Conservation (phyloP, 23 tunicate genomes). For the Oikopleura vanhoeffeni region DNA sequence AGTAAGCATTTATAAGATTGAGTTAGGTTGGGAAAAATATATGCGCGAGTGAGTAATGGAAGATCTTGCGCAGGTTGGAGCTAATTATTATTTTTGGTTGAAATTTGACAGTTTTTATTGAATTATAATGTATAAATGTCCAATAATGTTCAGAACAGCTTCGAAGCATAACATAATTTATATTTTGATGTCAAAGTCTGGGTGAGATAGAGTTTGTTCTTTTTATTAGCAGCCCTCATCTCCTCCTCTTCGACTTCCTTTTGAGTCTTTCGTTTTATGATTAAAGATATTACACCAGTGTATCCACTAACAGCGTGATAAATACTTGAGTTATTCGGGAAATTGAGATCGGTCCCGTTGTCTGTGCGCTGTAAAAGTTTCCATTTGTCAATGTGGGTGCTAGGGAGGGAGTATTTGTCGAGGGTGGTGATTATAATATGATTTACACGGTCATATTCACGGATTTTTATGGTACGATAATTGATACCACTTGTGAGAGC, state of each 20-base stretch:
- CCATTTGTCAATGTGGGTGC: not conserved
- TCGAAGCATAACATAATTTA: not conserved
- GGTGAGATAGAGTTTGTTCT: not conserved
- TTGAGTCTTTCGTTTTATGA: not conserved
- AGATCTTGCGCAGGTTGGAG: too few relatives aligned
- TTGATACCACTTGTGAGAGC: not conserved
- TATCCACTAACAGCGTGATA: slow-evolving; percentile 3
- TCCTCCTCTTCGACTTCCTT: not conserved
- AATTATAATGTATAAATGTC: too few relatives aligned
- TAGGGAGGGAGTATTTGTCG: not conserved
- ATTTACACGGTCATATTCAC: not conserved
- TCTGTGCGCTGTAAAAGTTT: not conserved
- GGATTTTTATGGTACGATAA: not conserved
- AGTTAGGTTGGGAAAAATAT: too few relatives aligned
- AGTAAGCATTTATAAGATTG: too few relatives aligned
- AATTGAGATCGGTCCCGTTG: not conserved
- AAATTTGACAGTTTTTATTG: too few relatives aligned
- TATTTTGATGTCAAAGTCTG: not conserved
- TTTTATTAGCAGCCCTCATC: not conserved
- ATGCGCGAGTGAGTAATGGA: too few relatives aligned
- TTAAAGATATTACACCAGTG: not conserved
- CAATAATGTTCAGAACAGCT: not conserved
- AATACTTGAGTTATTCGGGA: slow-evolving; percentile 3
- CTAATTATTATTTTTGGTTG: too few relatives aligned
- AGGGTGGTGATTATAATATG: not conserved